A percentile compares a stretch with the other conserved stretches of the same genome.
phyloP scores from a whole-genome alignment of 2,888 invertebrate species.

The Tenthredo amoena region DNA sequence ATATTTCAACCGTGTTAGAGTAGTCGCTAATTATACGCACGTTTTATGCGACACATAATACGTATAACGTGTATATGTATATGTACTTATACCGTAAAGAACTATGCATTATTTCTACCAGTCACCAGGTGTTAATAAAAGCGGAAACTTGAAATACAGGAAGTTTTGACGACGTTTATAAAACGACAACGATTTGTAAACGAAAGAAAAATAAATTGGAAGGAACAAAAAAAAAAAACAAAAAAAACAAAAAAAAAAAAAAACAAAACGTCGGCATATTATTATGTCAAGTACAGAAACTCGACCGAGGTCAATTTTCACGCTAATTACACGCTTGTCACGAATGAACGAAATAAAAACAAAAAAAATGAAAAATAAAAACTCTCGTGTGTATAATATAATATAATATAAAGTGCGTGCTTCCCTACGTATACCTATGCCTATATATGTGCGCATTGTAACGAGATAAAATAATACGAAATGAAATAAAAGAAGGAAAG shows the following conservation, averaged over 20 bases:
- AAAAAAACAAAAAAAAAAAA: background rate
- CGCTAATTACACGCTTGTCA: constrained; percentile 41
- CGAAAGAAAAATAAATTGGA: background rate
- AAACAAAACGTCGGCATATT: background rate
- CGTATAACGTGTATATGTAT: background rate
- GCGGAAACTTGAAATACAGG: constrained; percentile 41
- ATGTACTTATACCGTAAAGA: background rate
- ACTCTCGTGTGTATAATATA: background rate
- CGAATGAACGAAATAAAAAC: background rate
- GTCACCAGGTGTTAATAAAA: background rate
- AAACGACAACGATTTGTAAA: background rate
- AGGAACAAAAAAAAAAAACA: background rate
- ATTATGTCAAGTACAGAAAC: constrained; percentile 27
- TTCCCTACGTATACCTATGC: background rate
- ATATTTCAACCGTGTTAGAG: background rate
- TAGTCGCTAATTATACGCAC: background rate
- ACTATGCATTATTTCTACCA: constrained; percentile 6
- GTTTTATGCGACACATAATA: background rate
- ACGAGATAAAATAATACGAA: background rate
- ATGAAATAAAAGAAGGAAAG: constrained; percentile 41
- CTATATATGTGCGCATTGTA: background rate
- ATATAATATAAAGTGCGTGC: constrained; percentile 8
- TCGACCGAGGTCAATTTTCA: constrained; percentile 49
- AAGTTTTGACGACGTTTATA: background rate
- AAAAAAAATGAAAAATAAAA: background rate